These are phyloP conservation scores for Centruroides vittatus DNA, from an alignment of 1,140 invertebrate species.

Conservation along the genomic window DNA sequence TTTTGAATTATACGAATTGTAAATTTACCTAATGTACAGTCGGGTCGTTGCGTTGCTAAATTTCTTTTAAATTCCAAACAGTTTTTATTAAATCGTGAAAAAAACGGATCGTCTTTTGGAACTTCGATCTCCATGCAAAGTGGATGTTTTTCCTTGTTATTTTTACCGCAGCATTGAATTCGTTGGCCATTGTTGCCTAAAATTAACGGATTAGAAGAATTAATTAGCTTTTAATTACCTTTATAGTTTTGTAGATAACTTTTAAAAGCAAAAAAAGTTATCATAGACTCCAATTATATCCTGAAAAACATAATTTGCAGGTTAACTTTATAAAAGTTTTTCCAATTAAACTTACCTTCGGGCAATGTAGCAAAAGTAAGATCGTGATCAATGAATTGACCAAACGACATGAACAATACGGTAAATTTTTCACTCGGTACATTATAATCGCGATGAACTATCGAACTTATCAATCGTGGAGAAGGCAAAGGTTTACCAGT, in stretches of 20 bases:
- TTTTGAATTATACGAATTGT: too few species aligned
- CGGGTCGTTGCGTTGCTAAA: conserved; percentile 30
- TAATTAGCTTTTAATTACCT: too few species aligned
- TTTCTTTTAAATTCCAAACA: conserved; percentile 33
- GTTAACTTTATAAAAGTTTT: too few species aligned
- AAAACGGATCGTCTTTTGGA: conserved; percentile 81
- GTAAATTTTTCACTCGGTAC: conserved; percentile 19
- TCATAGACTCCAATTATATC: too few species aligned
- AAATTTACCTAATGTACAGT: conserved; percentile 28
- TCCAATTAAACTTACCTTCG: too few species aligned
- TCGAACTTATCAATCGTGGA: conserved; percentile 14
- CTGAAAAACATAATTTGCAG: too few species aligned
- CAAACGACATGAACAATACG: conserved; percentile 46
- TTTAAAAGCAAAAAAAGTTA: too few species aligned
- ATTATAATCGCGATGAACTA: conserved; percentile 19
- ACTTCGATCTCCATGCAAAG: conserved; percentile 82
- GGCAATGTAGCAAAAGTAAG: conserved; percentile 50
- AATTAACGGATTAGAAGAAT: too few species aligned
- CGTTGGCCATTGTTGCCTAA: too few species aligned
- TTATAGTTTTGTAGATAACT: too few species aligned
- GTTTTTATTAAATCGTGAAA: conserved; percentile 34
- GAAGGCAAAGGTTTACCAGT: conserved; percentile 21
- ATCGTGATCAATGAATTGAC: conserved; percentile 46
- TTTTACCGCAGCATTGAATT: too few species aligned
- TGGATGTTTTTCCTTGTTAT: background rate